Evolutionary conservation across 2,888 invertebrate genomes (phyloP), one percentile per base, ranked within the genome.

Genomic region (Pharmacophagus antenor): DNA sequence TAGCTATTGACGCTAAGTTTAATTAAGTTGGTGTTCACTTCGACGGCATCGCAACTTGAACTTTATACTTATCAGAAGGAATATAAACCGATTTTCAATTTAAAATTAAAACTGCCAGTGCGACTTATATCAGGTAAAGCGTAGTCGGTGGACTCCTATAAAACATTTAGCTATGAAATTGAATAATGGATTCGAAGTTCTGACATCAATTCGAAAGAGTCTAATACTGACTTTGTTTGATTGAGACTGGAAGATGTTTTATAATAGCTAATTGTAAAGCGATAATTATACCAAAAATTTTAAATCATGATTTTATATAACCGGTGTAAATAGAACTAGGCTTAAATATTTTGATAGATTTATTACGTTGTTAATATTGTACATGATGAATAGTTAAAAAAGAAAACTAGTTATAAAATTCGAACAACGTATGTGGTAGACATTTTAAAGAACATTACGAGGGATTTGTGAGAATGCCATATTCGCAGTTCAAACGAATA

Each of bases 161-260:
- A 25, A 61, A 61, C 57, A 56, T 63, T 65, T 67, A 62, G 57
- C 60, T 64, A 71, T 74, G 72, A 73, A 74, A 80, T 75, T 75
- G 73, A 80, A 81, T 79, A 75, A 80, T 78, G 75, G 72, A 77
- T 79, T 68, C 61, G 65, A 68, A 68, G 42, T 18, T 17, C 10
- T 41, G 70, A 71, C 68, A 70, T 67, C 65, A 68, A 67, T 56
- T 65, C n/a, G 66, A 62, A 68, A 67, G 57, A n/a, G n/a, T n/a
- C n/a, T n/a, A n/a, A n/a, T n/a, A n/a, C n/a, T n/a, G n/a, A n/a
- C n/a, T n/a, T n/a, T n/a, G n/a, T n/a, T n/a, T n/a, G n/a, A n/a
- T n/a, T n/a, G n/a, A n/a, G n/a, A n/a, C n/a, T n/a, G n/a, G n/a
- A n/a, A n/a, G n/a, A n/a, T n/a, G n/a, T n/a, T n/a, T n/a, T n/a